Conservation (phyloP, 2,888 invertebrate species). For the Allacma fusca region DNA sequence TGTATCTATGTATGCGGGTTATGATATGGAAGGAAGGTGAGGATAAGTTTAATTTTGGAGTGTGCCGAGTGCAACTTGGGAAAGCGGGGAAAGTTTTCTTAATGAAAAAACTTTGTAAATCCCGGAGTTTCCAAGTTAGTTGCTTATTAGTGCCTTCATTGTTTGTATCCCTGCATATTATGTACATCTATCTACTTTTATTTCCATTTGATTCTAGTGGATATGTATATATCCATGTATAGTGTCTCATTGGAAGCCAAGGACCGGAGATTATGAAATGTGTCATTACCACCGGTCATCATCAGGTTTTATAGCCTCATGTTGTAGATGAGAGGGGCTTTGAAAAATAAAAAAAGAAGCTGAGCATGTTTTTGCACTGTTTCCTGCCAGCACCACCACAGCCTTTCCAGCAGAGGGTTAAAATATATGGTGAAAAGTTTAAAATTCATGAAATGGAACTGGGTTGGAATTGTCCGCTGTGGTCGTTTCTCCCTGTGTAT, state of each 20-base stretch:
- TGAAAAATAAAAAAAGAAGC: not conserved
- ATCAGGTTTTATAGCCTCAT: no score
- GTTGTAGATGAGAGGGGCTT: not conserved
- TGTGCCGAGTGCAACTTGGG: not conserved
- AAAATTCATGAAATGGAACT: constrained; percentile 32
- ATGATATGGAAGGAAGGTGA: not conserved
- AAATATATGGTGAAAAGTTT: constrained; percentile 13
- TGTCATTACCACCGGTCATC: no score
- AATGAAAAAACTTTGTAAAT: constrained; percentile 39
- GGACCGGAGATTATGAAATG: no score
- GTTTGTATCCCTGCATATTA: not conserved
- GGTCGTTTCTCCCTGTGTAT: not conserved
- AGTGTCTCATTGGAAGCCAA: no score
- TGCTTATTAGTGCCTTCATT: not conserved
- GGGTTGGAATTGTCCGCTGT: not conserved
- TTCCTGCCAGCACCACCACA: no score
- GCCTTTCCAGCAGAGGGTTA: not conserved
- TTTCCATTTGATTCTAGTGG: no score
- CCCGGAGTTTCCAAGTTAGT: not conserved
- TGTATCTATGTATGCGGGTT: not conserved
- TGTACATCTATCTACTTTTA: not conserved
- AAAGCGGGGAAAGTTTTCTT: constrained; percentile 25
- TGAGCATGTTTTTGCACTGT: not conserved
- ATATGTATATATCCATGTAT: no score
- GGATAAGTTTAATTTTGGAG: constrained; percentile 9